These are phyloP conservation scores for Sinosuthora webbiana DNA, from an alignment of 2,113 vertebrate genomes.

Conservation along the genomic window DNA sequence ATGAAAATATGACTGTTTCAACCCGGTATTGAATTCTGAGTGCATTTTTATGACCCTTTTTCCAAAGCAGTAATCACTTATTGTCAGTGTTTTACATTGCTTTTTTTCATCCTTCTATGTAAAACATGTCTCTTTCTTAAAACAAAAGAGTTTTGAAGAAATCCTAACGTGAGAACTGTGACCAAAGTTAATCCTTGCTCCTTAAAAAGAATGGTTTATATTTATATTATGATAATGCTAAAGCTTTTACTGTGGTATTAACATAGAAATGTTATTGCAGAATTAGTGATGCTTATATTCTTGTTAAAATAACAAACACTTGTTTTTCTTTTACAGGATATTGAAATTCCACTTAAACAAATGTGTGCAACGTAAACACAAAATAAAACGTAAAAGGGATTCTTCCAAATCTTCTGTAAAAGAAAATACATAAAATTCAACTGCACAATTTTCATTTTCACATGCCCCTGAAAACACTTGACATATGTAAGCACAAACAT, in stretches of 20 bases:
- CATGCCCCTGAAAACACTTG: background rate
- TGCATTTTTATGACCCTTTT: background rate
- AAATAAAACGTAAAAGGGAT: background rate
- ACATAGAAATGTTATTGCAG: background rate
- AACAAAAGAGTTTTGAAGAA: background rate
- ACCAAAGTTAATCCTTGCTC: background rate
- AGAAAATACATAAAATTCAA: background rate
- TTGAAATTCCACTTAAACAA: background rate
- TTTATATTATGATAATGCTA: background rate
- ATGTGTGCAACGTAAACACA: background rate
- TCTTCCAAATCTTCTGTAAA: background rate
- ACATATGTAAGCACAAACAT: background rate
- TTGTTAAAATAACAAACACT: background rate
- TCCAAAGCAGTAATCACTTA: background rate
- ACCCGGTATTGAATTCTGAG: background rate
- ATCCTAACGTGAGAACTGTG: background rate
- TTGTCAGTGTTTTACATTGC: background rate
- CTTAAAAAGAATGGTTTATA: background rate
- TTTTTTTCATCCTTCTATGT: background rate
- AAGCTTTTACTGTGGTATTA: background rate
- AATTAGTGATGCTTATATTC: background rate
- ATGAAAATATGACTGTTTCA: background rate
- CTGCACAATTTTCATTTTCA: background rate
- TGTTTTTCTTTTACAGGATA: slow-evolving; percentile 14
- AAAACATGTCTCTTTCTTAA: background rate